A percentile compares a stretch with the other conserved stretches of the same genome.
These are phyloP conservation scores for Falco peregrinus DNA, from an alignment of 2,797 vertebrate species.

Conservation along the genomic window DNA sequence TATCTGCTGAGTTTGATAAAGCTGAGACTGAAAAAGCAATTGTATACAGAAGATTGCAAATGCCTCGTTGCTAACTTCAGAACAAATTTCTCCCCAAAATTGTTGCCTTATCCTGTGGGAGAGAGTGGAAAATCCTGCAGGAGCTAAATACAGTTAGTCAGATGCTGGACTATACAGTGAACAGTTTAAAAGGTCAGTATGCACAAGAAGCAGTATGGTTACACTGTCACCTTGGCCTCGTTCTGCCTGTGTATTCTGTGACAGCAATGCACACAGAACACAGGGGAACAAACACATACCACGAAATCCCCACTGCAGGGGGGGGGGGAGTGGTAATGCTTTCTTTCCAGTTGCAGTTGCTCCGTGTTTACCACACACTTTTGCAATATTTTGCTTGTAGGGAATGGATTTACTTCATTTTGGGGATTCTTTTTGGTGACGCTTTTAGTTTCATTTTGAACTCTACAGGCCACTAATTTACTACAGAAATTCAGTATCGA, in stretches of 20 bases:
- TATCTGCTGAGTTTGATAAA: slow-evolving; percentile 34
- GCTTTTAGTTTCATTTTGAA: neutral
- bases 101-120: neutral
- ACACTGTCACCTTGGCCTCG: neutral
- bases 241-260: neutral
- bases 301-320: neutral
- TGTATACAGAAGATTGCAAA: neutral
- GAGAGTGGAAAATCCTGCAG: neutral
- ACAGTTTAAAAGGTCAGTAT: neutral
- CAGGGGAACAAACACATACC: neutral
- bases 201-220: neutral
- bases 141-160: neutral
- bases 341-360: neutral
- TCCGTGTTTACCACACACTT: neutral
- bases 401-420: neutral
- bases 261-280: neutral
- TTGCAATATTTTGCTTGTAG: neutral
- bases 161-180: neutral
- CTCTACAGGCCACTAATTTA: neutral
- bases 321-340: neutral
- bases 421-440: neutral
- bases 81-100: neutral
- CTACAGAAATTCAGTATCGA: neutral
- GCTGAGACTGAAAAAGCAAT: neutral
- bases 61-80: neutral